phyloP scores from a whole-genome alignment of 2,797 vertebrate genomes.

The Hemibagrus guttatus region DNA sequence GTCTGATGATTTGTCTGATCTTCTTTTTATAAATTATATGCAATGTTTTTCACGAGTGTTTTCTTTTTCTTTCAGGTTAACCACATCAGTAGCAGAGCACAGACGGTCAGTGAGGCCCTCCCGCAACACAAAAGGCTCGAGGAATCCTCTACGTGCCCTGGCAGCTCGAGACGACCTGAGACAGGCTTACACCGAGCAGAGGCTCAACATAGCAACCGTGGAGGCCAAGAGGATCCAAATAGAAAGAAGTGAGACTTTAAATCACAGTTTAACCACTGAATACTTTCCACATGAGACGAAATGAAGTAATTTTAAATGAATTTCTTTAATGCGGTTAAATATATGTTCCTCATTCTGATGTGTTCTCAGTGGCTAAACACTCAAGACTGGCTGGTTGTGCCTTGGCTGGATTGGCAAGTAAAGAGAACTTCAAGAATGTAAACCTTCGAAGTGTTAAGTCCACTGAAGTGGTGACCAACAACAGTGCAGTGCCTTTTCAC shows the following conservation, averaged over 20 bases:
- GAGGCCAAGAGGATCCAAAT: conserved; percentile 81
- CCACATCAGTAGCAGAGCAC: conserved; percentile 76
- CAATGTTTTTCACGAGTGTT: background rate
- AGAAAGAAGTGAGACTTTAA: conserved; percentile 74
- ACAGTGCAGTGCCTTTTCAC: conserved; percentile 78
- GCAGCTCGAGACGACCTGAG: conserved; percentile 79
- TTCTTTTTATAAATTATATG: background rate
- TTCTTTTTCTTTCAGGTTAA: conserved; percentile 64
- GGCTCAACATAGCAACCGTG: conserved; percentile 77
- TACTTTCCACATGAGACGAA: conserved; percentile 16
- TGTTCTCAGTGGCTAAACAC: conserved; percentile 78
- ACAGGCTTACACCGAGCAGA: conserved; percentile 80
- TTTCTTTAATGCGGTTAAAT: background rate
- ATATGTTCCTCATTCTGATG: background rate
- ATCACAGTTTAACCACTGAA: conserved; percentile 1
- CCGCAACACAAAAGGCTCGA: conserved; percentile 76
- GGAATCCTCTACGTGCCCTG: conserved; percentile 77
- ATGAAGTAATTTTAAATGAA: background rate
- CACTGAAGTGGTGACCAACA: conserved; percentile 80
- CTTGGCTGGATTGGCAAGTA: conserved; percentile 80
- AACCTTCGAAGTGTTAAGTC: conserved; percentile 78
- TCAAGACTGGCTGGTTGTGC: conserved; percentile 79
- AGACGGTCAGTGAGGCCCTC: conserved; percentile 76
- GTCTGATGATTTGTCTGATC: background rate
- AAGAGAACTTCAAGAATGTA: conserved; percentile 82